phyloP scores from a whole-genome alignment of 2,113 vertebrate species.

The Tympanuchus pallidicinctus region DNA sequence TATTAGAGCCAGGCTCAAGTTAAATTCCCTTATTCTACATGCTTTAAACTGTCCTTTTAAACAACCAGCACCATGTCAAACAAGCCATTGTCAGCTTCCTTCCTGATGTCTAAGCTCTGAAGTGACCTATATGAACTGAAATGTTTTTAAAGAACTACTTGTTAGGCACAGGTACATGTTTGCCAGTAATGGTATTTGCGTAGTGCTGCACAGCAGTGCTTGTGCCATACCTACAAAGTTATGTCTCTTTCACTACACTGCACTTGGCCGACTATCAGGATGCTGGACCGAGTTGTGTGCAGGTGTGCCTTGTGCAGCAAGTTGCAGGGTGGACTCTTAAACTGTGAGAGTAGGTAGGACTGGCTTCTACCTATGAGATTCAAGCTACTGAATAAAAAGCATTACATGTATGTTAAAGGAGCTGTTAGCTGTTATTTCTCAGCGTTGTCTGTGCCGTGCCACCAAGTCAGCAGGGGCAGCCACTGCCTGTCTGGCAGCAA shows the following conservation, averaged over 20 bases:
- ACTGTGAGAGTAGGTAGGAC: background rate
- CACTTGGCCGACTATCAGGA: background rate
- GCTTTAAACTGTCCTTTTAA: background rate
- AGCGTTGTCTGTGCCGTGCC: background rate
- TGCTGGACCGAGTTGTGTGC: background rate
- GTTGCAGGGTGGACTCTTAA: background rate
- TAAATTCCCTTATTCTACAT: background rate
- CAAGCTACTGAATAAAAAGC: background rate
- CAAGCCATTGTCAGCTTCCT: background rate
- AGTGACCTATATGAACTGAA: background rate
- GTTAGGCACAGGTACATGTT: accelerated
- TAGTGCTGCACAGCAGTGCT: background rate
- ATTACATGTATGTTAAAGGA: background rate
- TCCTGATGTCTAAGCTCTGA: background rate
- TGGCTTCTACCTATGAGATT: background rate
- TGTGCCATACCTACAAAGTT: background rate
- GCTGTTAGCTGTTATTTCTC: background rate
- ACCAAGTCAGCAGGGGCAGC: background rate
- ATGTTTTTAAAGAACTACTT: background rate
- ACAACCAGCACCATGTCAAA: background rate
- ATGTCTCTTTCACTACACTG: background rate
- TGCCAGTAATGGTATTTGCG: background rate
- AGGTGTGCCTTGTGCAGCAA: accelerated
- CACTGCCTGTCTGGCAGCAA: background rate
- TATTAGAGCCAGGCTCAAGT: background rate